A percentile compares a stretch with the other conserved stretches of the same genome.
These are phyloP conservation scores for Carlito syrichta DNA, from an alignment of 2,113 vertebrate species.

Conservation along the genomic window DNA sequence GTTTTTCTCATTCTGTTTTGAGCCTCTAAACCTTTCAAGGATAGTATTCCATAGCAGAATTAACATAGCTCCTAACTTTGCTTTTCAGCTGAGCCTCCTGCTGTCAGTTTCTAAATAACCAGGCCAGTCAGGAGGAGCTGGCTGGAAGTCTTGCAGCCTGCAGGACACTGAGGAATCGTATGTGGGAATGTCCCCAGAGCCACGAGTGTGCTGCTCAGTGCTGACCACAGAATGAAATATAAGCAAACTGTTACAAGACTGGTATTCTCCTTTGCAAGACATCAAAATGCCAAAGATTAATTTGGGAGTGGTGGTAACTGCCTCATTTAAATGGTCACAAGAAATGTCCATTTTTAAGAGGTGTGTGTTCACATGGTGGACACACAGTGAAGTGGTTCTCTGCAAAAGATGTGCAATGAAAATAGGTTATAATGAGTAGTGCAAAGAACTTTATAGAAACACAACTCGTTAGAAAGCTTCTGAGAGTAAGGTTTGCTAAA, in stretches of 20 bases:
- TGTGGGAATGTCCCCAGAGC: background rate
- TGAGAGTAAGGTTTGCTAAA: background rate
- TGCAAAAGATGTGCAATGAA: constrained; percentile 43
- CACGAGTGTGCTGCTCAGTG: background rate
- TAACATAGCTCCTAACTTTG: constrained; percentile 50
- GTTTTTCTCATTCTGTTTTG: background rate
- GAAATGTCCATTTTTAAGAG: too few species aligned
- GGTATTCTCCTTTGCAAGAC: constrained; percentile 17
- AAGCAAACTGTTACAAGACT: constrained; percentile 39
- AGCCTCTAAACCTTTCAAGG: background rate
- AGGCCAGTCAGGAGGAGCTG: background rate
- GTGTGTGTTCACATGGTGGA: too few species aligned
- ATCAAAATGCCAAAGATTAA: constrained; percentile 67
- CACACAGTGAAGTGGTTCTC: background rate
- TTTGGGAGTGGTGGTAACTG: background rate
- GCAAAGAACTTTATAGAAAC: background rate
- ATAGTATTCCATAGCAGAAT: background rate
- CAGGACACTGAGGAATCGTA: background rate
- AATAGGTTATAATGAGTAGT: background rate
- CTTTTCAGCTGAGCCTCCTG: constrained; percentile 92
- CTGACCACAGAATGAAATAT: background rate
- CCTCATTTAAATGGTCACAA: background rate
- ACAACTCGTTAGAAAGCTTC: constrained; percentile 22
- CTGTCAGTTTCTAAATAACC: constrained; percentile 91
- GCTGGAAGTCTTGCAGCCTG: background rate